A percentile compares a stretch with the other conserved stretches of the same genome.
Conservation (phyloP, 2,113 vertebrate species). For the Agapornis roseicollis region DNA sequence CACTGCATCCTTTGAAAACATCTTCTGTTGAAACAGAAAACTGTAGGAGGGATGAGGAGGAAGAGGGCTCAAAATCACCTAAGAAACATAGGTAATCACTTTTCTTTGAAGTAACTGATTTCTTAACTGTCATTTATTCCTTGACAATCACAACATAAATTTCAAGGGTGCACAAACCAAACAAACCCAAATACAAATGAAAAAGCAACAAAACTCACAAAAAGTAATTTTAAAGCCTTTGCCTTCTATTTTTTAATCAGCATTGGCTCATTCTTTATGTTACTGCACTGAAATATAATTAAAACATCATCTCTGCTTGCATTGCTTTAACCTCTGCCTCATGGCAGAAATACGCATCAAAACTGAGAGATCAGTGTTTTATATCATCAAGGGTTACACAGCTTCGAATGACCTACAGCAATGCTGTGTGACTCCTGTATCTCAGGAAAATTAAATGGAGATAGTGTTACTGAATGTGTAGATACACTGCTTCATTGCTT, state of each 20-base stretch:
- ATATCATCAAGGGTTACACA: neutral
- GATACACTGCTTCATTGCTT: neutral
- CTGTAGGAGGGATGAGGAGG: neutral
- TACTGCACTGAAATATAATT: neutral
- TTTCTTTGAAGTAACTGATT: neutral
- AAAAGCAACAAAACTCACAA: neutral
- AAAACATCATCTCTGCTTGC: neutral
- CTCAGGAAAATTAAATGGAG: neutral
- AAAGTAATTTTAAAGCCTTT: neutral
- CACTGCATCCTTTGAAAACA: neutral
- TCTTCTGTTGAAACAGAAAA: neutral
- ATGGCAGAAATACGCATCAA: neutral
- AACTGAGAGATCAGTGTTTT: neutral
- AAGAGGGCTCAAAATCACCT: neutral
- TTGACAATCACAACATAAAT: neutral
- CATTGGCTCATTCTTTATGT: neutral
- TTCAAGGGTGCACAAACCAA: neutral
- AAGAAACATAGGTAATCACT: neutral
- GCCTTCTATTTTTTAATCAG: neutral
- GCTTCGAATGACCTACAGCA: neutral
- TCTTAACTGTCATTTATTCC: neutral
- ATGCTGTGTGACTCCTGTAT: neutral
- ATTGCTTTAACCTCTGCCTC: neutral
- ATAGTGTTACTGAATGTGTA: neutral
- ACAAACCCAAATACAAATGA: neutral